These are phyloP conservation scores for Tetragonisca angustula DNA, from an alignment of 2,888 invertebrate species.

Conservation along the genomic window DNA sequence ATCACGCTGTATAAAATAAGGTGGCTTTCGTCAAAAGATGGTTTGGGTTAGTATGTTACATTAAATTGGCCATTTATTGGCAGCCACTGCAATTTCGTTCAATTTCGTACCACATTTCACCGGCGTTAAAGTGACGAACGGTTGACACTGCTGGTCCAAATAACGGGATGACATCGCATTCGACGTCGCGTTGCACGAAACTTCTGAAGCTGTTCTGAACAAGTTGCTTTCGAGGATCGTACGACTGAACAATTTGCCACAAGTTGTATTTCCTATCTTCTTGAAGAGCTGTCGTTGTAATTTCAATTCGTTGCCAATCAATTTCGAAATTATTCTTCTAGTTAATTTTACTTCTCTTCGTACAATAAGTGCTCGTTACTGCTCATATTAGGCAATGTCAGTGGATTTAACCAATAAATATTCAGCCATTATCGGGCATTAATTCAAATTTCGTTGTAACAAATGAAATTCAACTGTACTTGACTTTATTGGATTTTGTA, in stretches of 20 bases:
- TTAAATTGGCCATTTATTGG: neutral
- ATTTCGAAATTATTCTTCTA: neutral
- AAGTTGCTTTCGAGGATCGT: neutral
- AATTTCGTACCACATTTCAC: constrained; percentile 70
- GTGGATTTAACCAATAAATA: too few relatives aligned
- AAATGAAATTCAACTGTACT: too few relatives aligned
- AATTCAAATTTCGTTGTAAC: too few relatives aligned
- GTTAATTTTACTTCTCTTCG: too few relatives aligned
- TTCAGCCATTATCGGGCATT: too few relatives aligned
- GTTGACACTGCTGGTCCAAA: constrained; percentile 64
- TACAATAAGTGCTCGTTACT: too few relatives aligned
- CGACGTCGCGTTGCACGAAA: too few relatives aligned
- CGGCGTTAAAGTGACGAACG: constrained; percentile 59
- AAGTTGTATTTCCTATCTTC: neutral
- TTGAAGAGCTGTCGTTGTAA: neutral
- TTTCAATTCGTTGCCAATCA: neutral
- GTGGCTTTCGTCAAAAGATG: neutral
- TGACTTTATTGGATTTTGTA: too few relatives aligned
- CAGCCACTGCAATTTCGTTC: constrained; percentile 17
- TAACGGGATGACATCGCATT: constrained; percentile 62
- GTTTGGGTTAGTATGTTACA: neutral
- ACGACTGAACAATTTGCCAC: neutral
- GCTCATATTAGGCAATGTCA: too few relatives aligned
- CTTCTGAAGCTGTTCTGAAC: neutral
- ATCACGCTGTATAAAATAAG: neutral